Evolutionary conservation across 2,888 invertebrate species (phyloP).

Genomic region (Iselma pallidipennis): DNA sequence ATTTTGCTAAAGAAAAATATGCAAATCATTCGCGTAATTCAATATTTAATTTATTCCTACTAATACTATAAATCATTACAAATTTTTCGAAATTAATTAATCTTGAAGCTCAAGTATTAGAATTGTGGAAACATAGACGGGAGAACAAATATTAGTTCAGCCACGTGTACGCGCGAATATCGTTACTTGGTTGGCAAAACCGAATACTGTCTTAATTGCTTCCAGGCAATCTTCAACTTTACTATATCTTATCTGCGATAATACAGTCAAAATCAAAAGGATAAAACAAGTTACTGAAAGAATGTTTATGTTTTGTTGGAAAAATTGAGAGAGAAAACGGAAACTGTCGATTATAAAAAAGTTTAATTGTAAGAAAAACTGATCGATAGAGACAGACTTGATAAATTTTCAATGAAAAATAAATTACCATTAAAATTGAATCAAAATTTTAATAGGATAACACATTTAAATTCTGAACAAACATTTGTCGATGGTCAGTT

Average conservation of each 20-base stretch:
- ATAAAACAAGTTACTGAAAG: too few species aligned
- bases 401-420: too few species aligned
- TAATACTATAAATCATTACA: too few species aligned
- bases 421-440: slow-evolving; percentile 6
- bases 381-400: too few species aligned
- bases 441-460: slow-evolving; percentile 10
- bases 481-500: slow-evolving; percentile 16
- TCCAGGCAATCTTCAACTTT: slow-evolving; percentile 6
- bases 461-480: slow-evolving; percentile 10
- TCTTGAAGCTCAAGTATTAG: slow-evolving; percentile 14
- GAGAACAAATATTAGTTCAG: slow-evolving; percentile 39
- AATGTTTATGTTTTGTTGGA: too few species aligned
- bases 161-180: slow-evolving; percentile 30
- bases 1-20: neutral
- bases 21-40: neutral
- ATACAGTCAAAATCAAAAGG: too few species aligned
- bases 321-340: too few species aligned
- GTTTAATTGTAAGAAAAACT: too few species aligned
- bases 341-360: too few species aligned
- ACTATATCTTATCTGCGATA: neutral
- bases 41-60: too few species aligned
- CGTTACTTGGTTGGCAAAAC: slow-evolving; percentile 10
- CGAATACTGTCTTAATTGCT: slow-evolving; percentile 20
- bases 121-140: slow-evolving; percentile 31
- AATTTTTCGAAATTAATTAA: slow-evolving; percentile 16